Evolutionary conservation across 1,140 invertebrate genomes (phyloP).

Genomic region (Maniola jurtina): DNA sequence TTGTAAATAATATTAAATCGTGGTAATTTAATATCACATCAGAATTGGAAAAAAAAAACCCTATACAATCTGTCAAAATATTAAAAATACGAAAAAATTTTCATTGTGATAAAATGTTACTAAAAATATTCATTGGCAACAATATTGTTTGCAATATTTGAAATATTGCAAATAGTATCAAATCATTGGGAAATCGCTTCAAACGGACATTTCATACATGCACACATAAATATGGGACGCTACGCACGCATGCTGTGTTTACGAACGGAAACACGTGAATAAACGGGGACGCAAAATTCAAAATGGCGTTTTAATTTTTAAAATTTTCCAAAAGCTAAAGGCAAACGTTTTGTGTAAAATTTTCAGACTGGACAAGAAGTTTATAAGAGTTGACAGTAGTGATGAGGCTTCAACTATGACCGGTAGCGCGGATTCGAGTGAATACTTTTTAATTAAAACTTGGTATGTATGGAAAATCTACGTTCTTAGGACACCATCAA

Average conservation of each 20-base stretch:
- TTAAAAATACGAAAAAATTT: too few species aligned
- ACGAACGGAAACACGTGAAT: conserved; percentile 5
- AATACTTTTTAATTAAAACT: conserved; percentile 58
- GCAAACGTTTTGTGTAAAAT: conserved; percentile 33
- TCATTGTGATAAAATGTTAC: too few species aligned
- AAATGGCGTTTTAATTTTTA: conserved; percentile 27
- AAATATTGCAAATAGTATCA: conserved; percentile 12
- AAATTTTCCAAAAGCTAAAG: conserved; percentile 22
- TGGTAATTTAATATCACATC: neutral
- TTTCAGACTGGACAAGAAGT: conserved; percentile 68
- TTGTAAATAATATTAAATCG: conserved; percentile 14
- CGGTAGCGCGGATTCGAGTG: conserved; percentile 50
- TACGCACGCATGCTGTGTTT: conserved; percentile 21
- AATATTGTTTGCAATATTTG: conserved; percentile 2
- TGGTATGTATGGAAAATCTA: conserved; percentile 62
- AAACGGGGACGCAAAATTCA: conserved; percentile 17
- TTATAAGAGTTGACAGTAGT: conserved; percentile 63
- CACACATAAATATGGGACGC: conserved; percentile 17
- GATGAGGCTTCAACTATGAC: conserved; percentile 55
- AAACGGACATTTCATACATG: conserved; percentile 1
- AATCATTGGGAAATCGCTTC: conserved; percentile 14
- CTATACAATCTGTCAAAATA: too few species aligned
- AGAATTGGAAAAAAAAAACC: neutral
- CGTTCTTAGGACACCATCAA: neutral
- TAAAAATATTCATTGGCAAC: neutral